A percentile compares a stretch with the other conserved stretches of the same genome.
Evolutionary conservation across 2,888 invertebrate species (phyloP).

Genomic region (Luperina nickerlii): DNA sequence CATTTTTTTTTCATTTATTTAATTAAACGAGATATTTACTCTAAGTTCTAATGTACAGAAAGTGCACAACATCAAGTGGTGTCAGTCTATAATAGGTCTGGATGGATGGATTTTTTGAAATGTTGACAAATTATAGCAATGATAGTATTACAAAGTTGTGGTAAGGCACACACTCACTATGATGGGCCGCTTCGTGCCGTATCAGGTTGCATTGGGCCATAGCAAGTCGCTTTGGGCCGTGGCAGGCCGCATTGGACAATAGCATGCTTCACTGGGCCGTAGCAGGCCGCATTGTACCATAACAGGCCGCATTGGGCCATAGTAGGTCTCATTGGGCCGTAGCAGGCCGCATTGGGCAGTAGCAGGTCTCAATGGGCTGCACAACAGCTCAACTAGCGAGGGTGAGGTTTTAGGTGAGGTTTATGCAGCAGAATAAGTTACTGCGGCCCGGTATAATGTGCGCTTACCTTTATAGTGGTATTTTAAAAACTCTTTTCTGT

Average conservation of each 20-base stretch:
- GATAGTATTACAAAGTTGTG: conserved; percentile 70
- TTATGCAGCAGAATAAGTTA: not conserved
- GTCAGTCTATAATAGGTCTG: conserved; percentile 89
- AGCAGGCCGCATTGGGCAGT: not conserved
- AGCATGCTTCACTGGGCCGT: too few species aligned
- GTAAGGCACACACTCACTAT: conserved; percentile 14
- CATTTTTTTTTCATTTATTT: conserved; percentile 73
- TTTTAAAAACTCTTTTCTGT: conserved; percentile 43
- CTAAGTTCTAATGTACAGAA: conserved; percentile 85
- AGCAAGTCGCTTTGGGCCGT: not conserved
- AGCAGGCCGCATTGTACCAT: not conserved
- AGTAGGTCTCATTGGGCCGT: not conserved
- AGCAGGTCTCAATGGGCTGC: too few species aligned
- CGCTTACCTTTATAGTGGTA: conserved; percentile 27
- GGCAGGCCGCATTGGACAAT: not conserved
- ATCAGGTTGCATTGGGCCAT: not conserved
- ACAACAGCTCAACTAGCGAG: not conserved
- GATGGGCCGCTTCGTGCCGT: not conserved
- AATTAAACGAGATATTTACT: conserved; percentile 78
- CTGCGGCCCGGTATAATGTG: conserved; percentile 17
- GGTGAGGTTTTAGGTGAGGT: too few species aligned
- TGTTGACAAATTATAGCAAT: conserved; percentile 69
- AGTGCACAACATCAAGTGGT: conserved; percentile 89
- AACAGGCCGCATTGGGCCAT: not conserved
- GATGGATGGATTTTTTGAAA: conserved; percentile 86